Evolutionary conservation across 2,113 vertebrate species (phyloP), one percentile per base, ranked within the genome.

Genomic region (Gnathonemus longibarbis): DNA sequence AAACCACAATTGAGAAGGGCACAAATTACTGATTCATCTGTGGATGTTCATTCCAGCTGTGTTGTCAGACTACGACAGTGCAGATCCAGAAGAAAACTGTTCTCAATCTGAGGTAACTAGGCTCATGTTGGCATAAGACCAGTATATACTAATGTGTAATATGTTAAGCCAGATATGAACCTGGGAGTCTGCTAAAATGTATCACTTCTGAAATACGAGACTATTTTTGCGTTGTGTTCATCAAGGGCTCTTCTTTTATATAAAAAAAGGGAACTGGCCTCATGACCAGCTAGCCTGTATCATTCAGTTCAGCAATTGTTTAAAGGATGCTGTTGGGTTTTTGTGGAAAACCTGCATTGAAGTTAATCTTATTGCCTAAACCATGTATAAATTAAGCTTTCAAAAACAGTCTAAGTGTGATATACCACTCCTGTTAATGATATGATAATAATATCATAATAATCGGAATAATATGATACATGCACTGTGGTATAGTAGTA

Each of bases 61-160:
- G 77, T 96, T 99, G 62, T 98, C 98, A 0, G 98, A 99, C 94
- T 99, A 99, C 1, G 98, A 99, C 94, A 99, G 98, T 35, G 97
- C 98, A 0, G 96, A 96, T 77, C 95, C 94, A 0, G 98, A 99
- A 74, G 96, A 97, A 19, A 96, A 96, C 5, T 94, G 93, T 39
- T 97, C 96, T 10, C 96, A 97, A 88, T 99, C 98, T 0, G 98
- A 99, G 97, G 98, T 98, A 92, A 91, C 87, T 89, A 89, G 90
- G 74, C 89, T 84, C 17, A 21, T 84, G 35, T 84, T 48, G 21
- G 19, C 1, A 1, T 48, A 19, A 84, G 45, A 48, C 35, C n/a
- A 24, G 5, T 84, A 42, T 56, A 49, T 35, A 90, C 87, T 53
- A 19, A 4, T 56, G 42, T 80, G 35, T 80, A 42, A 42, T 80